phyloP scores from a whole-genome alignment of 1,140 invertebrate genomes.

The Penaeus chinensis region DNA sequence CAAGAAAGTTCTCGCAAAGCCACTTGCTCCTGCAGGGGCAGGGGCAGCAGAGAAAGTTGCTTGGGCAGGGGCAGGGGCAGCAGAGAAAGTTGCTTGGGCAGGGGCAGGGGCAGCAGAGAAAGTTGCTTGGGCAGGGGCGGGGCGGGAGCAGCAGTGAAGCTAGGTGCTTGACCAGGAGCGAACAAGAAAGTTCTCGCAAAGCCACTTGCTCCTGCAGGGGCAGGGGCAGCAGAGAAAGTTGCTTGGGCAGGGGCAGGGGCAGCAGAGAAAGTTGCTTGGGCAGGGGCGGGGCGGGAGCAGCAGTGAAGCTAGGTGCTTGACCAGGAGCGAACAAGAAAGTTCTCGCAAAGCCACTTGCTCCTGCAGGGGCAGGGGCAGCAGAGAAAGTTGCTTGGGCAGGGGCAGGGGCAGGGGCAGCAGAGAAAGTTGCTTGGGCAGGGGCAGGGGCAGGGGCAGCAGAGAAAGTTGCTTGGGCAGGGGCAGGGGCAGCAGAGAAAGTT shows the following conservation, averaged over 20 bases:
- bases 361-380: not conserved
- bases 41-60: not conserved
- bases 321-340: not conserved
- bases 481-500: not conserved
- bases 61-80: not conserved
- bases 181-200: not conserved
- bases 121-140: not conserved
- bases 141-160: not conserved
- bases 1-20: not conserved
- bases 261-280: not conserved
- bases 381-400: not conserved
- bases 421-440: too few relatives aligned
- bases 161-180: not conserved
- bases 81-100: not conserved
- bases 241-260: not conserved
- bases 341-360: not conserved
- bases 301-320: not conserved
- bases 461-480: not conserved
- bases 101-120: not conserved
- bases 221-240: too few relatives aligned
- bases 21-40: not conserved
- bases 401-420: not conserved
- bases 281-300: not conserved
- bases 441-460: not conserved
- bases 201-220: not conserved